Percentiles rank a stretch among this genome's conserved stretches.
Evolutionary conservation across 2,888 invertebrate species (phyloP).

Genomic region (Apomyelois bistriatella): DNA sequence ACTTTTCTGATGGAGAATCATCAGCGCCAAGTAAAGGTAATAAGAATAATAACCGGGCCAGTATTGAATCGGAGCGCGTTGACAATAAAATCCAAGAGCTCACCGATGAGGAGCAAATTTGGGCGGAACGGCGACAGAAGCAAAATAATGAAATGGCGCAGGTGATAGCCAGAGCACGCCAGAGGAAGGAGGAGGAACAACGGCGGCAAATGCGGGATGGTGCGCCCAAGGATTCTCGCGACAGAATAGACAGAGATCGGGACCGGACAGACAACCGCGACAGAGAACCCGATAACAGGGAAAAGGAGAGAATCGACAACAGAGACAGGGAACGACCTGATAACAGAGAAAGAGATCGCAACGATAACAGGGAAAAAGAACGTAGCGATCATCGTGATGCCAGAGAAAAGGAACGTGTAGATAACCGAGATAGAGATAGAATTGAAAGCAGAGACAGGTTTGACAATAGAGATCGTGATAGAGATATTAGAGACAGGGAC

Average conservation of each 20-base stretch:
- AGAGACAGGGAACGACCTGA: constrained; percentile 43
- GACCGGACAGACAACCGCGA: constrained; percentile 56
- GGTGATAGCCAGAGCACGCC: constrained; percentile 90
- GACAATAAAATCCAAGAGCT: constrained; percentile 60
- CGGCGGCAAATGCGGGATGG: constrained; percentile 80
- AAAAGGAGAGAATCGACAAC: constrained; percentile 43
- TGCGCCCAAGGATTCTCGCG: constrained; percentile 47
- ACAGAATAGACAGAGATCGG: constrained; percentile 40
- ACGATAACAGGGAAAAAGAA: constrained; percentile 60
- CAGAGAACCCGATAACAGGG: constrained; percentile 43
- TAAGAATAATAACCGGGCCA: constrained; percentile 50
- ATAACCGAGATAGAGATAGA: constrained; percentile 40
- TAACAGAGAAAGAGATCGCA: constrained; percentile 50
- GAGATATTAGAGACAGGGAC: constrained; percentile 40
- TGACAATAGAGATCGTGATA: constrained; percentile 25
- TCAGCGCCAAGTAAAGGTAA: constrained; percentile 57
- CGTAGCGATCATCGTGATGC: constrained; percentile 37
- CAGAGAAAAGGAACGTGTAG: constrained; percentile 36
- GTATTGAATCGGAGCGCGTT: constrained; percentile 56
- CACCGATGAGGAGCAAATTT: constrained; percentile 77
- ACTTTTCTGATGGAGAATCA: constrained; percentile 95
- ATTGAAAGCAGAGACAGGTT: constrained; percentile 44
- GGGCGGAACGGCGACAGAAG: constrained; percentile 85
- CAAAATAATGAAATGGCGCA: constrained; percentile 86
- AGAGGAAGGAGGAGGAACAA: constrained; percentile 93